Percentiles rank a stretch among this genome's conserved stretches.
phyloP scores from a whole-genome alignment of 2,888 invertebrate genomes.

The Noctuana brunneofusca region DNA sequence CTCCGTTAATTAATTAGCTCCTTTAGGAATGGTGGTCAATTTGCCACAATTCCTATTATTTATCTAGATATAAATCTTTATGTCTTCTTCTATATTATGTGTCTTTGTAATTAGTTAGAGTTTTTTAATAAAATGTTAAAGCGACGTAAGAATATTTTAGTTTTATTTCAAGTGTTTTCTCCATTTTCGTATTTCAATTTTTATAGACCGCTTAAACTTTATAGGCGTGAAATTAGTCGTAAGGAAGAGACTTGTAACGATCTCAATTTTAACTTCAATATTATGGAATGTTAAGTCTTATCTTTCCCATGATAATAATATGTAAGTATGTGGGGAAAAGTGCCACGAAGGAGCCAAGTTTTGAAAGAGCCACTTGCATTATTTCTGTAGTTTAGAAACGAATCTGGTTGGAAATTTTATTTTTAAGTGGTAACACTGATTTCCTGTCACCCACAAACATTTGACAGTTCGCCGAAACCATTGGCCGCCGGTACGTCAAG shows the following conservation, averaged over 20 bases:
- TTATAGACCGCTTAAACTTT: constrained; percentile 3
- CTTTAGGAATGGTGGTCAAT: not conserved
- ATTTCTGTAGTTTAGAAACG: too few species aligned
- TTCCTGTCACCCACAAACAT: too few species aligned
- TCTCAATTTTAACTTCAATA: not conserved
- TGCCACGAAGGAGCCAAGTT: too few species aligned
- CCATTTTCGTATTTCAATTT: constrained; percentile 3
- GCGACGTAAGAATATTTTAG: not conserved
- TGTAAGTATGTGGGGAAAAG: not conserved
- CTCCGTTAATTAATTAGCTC: constrained; percentile 20
- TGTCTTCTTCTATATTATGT: constrained; percentile 4
- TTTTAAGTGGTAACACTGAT: too few species aligned
- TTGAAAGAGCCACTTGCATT: too few species aligned
- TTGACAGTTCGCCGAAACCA: too few species aligned
- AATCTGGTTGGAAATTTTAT: too few species aligned
- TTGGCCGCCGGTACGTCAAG: too few species aligned
- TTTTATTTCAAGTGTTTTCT: not conserved
- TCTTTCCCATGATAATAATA: not conserved
- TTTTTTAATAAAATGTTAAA: not conserved
- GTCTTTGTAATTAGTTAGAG: not conserved
- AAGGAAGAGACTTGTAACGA: not conserved
- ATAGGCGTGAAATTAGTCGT: constrained; percentile 11
- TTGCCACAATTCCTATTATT: constrained; percentile 5
- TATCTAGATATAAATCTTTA: not conserved
- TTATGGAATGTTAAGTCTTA: constrained; percentile 5